Conservation (phyloP, 2,888 invertebrate species). For the Nomada goodeniana region DNA sequence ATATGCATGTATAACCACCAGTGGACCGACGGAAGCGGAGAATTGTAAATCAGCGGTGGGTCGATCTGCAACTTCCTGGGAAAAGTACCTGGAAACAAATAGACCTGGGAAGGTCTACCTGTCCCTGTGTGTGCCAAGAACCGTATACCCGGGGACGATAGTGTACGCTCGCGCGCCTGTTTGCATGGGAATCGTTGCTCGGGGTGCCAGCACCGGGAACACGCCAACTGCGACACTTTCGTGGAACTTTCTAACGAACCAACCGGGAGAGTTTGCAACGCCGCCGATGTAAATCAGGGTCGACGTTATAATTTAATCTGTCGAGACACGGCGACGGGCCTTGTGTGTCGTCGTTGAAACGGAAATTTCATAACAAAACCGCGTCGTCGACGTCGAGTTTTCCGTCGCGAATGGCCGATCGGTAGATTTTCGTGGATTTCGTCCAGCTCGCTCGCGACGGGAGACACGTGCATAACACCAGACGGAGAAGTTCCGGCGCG, state of each 20-base stretch:
- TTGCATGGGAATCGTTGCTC: slow-evolving; percentile 52
- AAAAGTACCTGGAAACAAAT: slow-evolving; percentile 59
- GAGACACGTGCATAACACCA: background rate
- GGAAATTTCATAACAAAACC: slow-evolving; percentile 24
- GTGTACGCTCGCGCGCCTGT: slow-evolving; percentile 13
- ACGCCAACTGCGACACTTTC: slow-evolving; percentile 54
- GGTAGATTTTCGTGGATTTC: background rate
- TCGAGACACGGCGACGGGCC: slow-evolving; percentile 30
- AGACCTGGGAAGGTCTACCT: slow-evolving; percentile 18
- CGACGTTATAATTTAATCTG: slow-evolving; percentile 67
- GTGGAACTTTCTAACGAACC: slow-evolving; percentile 64
- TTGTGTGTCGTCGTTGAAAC: slow-evolving; percentile 20
- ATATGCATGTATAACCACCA: slow-evolving; percentile 73
- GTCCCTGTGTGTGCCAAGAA: background rate
- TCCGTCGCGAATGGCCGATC: background rate
- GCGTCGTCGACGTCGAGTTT: too few species aligned
- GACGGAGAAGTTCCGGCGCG: slow-evolving; percentile 4
- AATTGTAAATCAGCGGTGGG: slow-evolving; percentile 66
- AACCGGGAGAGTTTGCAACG: slow-evolving; percentile 32
- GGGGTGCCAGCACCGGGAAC: slow-evolving; percentile 24
- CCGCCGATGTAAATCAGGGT: slow-evolving; percentile 63
- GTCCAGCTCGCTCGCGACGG: background rate
- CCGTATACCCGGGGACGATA: background rate
- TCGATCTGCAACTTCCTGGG: slow-evolving; percentile 49
- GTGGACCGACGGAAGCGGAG: slow-evolving; percentile 54